Base-by-base conservation (phyloP, 2,113 vertebrate genomes). In the Crotalus viridis region DNA sequence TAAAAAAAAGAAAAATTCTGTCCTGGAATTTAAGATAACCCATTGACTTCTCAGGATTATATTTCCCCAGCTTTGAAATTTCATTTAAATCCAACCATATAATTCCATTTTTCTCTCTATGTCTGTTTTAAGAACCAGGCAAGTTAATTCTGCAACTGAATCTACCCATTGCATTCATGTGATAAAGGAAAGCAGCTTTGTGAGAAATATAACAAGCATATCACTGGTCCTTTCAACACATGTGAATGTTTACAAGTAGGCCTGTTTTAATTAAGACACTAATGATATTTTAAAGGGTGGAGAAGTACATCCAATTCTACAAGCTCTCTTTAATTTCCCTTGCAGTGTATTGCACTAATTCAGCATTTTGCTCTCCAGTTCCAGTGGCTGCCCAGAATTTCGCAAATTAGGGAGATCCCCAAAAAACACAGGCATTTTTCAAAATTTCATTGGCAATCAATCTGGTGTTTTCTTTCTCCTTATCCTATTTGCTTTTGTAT, bases 201-300 rank as follows among this genome's bases (percentile, higher is more conserved):
- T 56, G 33, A 87, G 90, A 46, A 92, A 22, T 17, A 56, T 3
- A 89, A 10, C 0, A 7, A 28, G 17, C 0, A 19, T 86, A 0
- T 91, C n/a, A n/a, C 26, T 24, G 5, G 26, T 26, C 26, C 86
- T 52, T 91, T 43, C 9, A 24, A 7, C 51, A 21, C 92, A 90
- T 43, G 10, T 51, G 39, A 92, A 93, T 9, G 28, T 33, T 91
- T 86, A 89, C 19, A 0, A 87, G 6, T 48, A 93, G 28, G 43
- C 0, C 13, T 33, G 0, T 89, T 61, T 91, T 89, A 94, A 91
- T 91, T 57, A 56, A 89, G 10, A 56, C 57, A 90, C n/a, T 87
- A 89, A 57, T 87, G 59, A 3, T n/a, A 89, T 94, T 94, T 92
- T 56, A 89, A 93, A 74, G 22, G 85, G 94, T 54, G 24, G 17